phyloP scores from a whole-genome alignment of 1,140 invertebrate genomes.

The Metopolophium dirhodum region DNA sequence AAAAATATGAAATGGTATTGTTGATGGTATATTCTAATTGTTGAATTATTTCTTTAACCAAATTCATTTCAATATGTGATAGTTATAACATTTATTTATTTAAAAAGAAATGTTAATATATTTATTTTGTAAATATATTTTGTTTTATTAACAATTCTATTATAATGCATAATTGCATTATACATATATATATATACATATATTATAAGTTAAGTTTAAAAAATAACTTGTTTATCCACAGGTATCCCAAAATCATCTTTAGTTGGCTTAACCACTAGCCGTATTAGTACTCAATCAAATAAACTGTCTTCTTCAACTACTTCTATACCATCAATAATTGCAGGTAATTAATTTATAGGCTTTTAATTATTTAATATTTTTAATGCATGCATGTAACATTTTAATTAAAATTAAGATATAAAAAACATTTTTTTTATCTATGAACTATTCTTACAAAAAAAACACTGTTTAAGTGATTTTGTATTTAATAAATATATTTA shows the following conservation, averaged over 20 bases:
- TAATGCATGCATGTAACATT: not conserved
- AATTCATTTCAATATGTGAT: not conserved
- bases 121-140: not conserved
- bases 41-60: not conserved
- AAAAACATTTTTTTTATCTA: not conserved
- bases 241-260: slow-evolving; percentile 81
- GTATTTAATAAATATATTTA: not conserved
- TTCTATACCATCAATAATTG: slow-evolving; percentile 73
- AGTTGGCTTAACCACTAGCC: slow-evolving; percentile 76
- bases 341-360: slow-evolving; percentile 65
- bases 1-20: not conserved
- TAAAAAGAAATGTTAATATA: not conserved
- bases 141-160: not conserved
- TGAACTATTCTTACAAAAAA: not conserved
- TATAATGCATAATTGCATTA: slow-evolving; percentile 34
- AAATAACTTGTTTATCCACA: slow-evolving; percentile 62
- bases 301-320: slow-evolving; percentile 71
- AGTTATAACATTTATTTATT: not conserved
- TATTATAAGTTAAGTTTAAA: slow-evolving; percentile 16
- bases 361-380: not conserved
- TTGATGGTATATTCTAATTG: not conserved
- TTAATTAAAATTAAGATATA: not conserved
- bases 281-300: slow-evolving; percentile 67
- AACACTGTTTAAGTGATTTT: not conserved
- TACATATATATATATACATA: too few relatives aligned